phyloP scores from a whole-genome alignment of 2,113 vertebrate genomes.

The Synodontis membranacea region DNA sequence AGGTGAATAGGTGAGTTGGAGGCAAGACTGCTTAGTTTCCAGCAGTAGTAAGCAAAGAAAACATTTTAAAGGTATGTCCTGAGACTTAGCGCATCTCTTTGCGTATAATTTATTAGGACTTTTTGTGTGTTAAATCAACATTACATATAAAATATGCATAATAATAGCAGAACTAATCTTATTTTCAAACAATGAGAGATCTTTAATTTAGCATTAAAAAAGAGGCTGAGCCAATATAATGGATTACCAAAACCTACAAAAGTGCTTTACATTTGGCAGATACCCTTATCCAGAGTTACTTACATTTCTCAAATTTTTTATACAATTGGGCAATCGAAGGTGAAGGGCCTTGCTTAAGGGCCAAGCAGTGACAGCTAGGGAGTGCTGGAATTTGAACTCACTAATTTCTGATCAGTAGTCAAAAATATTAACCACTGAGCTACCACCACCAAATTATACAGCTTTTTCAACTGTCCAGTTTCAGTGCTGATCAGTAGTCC shows the following conservation, averaged over 20 bases:
- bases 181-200: background rate
- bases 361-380: no score
- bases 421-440: no score
- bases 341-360: no score
- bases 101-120: background rate
- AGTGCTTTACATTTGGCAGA: no score
- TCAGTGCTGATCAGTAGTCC: no score
- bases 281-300: no score
- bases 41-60: background rate
- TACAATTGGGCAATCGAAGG: no score
- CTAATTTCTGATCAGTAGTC: no score
- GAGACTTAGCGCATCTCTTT: background rate
- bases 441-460: no score
- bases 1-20: conserved; percentile 32
- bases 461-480: no score
- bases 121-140: background rate
- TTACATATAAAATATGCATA: background rate
- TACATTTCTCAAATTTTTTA: no score
- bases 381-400: no score
- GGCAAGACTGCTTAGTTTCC: conserved; percentile 21
- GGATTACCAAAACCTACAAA: background rate
- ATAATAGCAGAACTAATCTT: background rate
- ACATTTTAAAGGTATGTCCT: background rate
- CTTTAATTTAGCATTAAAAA: conserved; percentile 1
- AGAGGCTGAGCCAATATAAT: background rate